Evolutionary conservation across 2,113 vertebrate genomes (phyloP).

Genomic region (Corvus cornix): DNA sequence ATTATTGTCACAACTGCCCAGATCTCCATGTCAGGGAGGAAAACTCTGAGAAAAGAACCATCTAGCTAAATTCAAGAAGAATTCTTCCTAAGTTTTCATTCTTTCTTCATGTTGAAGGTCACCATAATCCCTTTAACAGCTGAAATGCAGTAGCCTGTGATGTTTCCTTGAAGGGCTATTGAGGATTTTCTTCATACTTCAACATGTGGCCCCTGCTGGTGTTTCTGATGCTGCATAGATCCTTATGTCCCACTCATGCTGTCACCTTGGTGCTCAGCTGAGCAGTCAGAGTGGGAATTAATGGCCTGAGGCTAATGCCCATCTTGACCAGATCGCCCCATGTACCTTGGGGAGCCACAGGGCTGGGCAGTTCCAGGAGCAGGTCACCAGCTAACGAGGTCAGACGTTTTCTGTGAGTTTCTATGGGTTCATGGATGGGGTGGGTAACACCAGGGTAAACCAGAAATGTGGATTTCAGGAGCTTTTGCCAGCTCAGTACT

Average conservation of each 20-base stretch:
- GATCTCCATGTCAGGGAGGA: background rate
- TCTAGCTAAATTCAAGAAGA: background rate
- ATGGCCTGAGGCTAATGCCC: background rate
- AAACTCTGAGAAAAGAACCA: background rate
- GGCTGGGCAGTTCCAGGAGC: background rate
- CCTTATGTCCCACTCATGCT: background rate
- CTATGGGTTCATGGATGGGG: accelerated
- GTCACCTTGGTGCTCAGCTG: background rate
- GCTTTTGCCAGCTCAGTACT: background rate
- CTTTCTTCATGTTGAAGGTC: background rate
- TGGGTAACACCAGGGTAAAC: background rate
- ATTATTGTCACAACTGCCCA: background rate
- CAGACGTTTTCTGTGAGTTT: background rate
- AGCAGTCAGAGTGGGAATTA: background rate
- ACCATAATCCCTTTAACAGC: background rate
- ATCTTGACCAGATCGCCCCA: background rate
- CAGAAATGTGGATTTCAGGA: background rate
- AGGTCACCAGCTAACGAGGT: background rate
- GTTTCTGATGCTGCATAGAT: background rate
- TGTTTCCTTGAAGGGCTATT: background rate
- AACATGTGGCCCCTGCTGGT: background rate
- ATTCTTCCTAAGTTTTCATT: background rate
- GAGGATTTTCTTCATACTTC: background rate
- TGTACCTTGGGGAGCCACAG: background rate
- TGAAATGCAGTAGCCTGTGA: background rate